phyloP scores from a whole-genome alignment of 2,113 vertebrate genomes.

The Physeter macrocephalus region DNA sequence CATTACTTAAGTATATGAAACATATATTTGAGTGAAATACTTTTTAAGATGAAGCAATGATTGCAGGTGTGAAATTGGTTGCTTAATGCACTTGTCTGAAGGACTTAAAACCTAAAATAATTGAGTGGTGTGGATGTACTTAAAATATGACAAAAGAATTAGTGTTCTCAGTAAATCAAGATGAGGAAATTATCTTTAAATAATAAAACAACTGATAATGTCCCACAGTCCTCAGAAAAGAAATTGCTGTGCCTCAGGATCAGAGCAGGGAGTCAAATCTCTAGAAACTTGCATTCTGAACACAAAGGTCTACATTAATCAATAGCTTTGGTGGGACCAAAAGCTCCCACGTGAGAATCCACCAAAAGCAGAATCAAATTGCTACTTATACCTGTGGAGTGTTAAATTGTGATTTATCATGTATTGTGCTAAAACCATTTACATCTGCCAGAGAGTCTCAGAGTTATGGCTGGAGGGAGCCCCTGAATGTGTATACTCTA shows the following conservation, averaged over 20 bases:
- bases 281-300: not conserved
- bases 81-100: not conserved
- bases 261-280: not conserved
- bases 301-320: not conserved
- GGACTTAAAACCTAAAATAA: not conserved
- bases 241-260: not conserved
- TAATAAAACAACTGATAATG: not conserved
- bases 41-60: not conserved
- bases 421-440: not conserved
- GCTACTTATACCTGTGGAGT: not conserved
- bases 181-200: not conserved
- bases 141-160: not conserved
- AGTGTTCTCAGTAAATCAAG: not conserved
- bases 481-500: not conserved
- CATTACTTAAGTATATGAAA: not conserved
- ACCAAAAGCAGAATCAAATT: not conserved
- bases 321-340: not conserved
- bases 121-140: not conserved
- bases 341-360: not conserved
- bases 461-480: not conserved
- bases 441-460: not conserved
- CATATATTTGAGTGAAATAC: not conserved
- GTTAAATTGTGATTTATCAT: not conserved
- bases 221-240: not conserved
- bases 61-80: not conserved